A percentile compares a stretch with the other conserved stretches of the same genome.
Conservation (phyloP, 2,797 vertebrate species). For the Melanotaenia parkinsoni region DNA sequence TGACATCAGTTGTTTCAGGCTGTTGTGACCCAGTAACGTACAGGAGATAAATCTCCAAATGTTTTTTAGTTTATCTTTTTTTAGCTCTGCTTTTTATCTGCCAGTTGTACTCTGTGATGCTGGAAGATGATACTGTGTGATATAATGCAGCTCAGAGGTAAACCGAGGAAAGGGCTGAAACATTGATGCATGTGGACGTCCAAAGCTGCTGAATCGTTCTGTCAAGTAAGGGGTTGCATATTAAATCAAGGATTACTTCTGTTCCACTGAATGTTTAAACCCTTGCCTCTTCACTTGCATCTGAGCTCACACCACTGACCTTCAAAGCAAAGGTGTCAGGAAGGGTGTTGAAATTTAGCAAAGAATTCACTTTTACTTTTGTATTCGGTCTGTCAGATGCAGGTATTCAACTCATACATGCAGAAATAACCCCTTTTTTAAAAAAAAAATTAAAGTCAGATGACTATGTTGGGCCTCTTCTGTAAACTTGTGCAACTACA, state of each 20-base stretch:
- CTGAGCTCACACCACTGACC: not conserved
- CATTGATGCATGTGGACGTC: constrained; percentile 25
- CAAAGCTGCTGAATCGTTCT: constrained; percentile 13
- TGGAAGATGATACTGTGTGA: constrained; percentile 2
- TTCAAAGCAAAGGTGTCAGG: constrained; percentile 16
- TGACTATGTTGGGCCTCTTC: constrained; percentile 23
- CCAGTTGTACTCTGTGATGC: not conserved
- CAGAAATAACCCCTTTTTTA: constrained; percentile 17
- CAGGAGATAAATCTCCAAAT: constrained; percentile 5
- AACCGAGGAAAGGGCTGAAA: not conserved
- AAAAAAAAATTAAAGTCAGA: constrained; percentile 18
- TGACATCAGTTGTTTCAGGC: constrained; percentile 1
- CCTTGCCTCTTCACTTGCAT: not conserved
- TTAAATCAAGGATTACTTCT: constrained; percentile 13
- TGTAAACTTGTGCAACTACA: not conserved
- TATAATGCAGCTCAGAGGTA: constrained; percentile 7
- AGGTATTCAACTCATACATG: constrained; percentile 13
- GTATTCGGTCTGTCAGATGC: constrained; percentile 9
- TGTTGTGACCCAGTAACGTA: constrained; percentile 7
- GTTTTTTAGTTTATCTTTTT: not conserved
- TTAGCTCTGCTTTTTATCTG: not conserved
- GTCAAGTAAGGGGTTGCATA: constrained; percentile 3
- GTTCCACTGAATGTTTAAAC: constrained; percentile 13
- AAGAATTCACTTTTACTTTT: constrained; percentile 1
- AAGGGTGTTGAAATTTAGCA: constrained; percentile 1